Conservation (phyloP, 2,797 vertebrate genomes). For the Typhlichthys eigenmanni region DNA sequence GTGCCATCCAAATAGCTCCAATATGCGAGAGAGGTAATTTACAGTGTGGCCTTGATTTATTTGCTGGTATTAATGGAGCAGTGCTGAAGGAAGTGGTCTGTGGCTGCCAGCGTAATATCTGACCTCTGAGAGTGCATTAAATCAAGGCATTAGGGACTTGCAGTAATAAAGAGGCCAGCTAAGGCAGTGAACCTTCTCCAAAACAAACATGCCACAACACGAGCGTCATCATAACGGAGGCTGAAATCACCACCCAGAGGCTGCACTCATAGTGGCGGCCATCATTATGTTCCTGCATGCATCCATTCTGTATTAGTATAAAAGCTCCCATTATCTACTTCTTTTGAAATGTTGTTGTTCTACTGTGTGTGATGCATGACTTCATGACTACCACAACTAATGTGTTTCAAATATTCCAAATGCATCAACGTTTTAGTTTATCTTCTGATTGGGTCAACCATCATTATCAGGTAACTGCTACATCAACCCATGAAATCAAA, state of each 20-base stretch:
- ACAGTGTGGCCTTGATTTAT: constrained; percentile 68
- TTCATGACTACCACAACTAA: too few species aligned
- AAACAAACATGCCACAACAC: constrained; percentile 62
- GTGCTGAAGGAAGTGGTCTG: constrained; percentile 68
- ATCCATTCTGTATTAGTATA: background rate
- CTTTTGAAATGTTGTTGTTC: too few species aligned
- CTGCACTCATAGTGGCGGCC: constrained; percentile 11
- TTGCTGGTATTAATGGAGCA: constrained; percentile 72
- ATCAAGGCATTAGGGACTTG: constrained; percentile 71
- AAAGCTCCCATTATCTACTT: too few species aligned
- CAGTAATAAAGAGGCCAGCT: constrained; percentile 69
- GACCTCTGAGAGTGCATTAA: constrained; percentile 77
- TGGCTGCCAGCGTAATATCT: constrained; percentile 72
- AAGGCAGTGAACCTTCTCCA: constrained; percentile 59
- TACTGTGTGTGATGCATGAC: too few species aligned
- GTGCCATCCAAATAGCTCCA: constrained; percentile 52
- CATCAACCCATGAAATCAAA: too few species aligned
- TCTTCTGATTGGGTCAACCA: too few species aligned
- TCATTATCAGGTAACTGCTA: too few species aligned
- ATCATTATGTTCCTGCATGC: background rate
- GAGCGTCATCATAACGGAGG: constrained; percentile 25
- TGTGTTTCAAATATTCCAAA: too few species aligned
- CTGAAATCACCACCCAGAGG: constrained; percentile 41
- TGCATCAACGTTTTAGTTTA: too few species aligned
- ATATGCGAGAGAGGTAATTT: constrained; percentile 65